Base-by-base conservation (phyloP, 2,888 invertebrate species). In the Crematogaster levior region DNA sequence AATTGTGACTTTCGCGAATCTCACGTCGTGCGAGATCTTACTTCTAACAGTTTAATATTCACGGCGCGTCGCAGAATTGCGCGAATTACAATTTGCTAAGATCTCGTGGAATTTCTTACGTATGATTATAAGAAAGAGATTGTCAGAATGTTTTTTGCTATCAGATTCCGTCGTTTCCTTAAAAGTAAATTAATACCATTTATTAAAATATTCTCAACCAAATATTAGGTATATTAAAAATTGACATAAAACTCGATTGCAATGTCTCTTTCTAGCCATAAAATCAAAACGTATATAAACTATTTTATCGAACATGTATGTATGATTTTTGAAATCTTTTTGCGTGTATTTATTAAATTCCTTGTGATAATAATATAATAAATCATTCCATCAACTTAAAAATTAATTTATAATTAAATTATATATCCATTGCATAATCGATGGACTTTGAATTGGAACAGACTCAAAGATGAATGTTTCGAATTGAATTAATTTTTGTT, bases 31-130 rank as follows among this genome's bases (percentile, higher is more conserved):
- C 30, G 43, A 68, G 58, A 37, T 63, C 51, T 79, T 43, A 18
- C 68, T 10, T 46, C 40, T 30, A 40, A n/a, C n/a, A 21, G 40
- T 56, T 79, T 68, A 79, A 79, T 79, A 79, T 79, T 79, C 77
- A 58, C 56, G 18, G 3, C 9, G 15, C 30, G 21, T 5, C 34
- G 40, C 48, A 12, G 18, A 68, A 79, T 46, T 34, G 12, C 56
- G 56, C 18, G 43, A 68, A 77, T 77, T 70, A 34, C 77, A 56
- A 56, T 68, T 77, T 56, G 24, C 46, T 79, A 68, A 70, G 58
- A 70, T 12, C 24, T 12, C 15, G 21, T 40, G 5, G 5, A 51
- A 34, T 9, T 56, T 30, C 43, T 77, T 70, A n/a, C 56, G 56
- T 5, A 21, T 18, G 24, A 46, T 12, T 74, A 21, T 3, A 5